Evolutionary conservation across 2,888 invertebrate species (phyloP).

Genomic region (Gerris lacustris): DNA sequence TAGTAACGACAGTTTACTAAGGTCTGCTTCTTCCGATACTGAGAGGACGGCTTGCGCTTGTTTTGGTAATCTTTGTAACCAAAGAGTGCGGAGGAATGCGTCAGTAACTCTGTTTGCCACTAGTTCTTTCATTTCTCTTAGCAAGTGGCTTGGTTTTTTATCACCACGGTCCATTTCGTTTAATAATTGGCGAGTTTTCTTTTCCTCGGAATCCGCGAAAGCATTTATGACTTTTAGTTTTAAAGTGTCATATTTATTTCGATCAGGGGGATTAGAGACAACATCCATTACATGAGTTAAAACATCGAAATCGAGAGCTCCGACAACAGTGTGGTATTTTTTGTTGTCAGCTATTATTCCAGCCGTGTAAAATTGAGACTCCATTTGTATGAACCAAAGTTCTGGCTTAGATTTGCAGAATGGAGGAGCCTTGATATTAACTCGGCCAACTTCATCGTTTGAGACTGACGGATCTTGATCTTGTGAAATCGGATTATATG

Average conservation of each 20-base stretch:
- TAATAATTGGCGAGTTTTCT: neutral
- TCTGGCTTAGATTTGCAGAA: neutral
- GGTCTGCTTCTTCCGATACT: neutral
- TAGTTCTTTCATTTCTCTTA: neutral
- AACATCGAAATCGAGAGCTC: neutral
- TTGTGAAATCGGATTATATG: no score
- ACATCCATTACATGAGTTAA: neutral
- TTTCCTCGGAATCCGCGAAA: neutral
- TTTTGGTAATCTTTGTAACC: neutral
- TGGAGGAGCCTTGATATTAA: neutral
- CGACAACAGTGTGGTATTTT: neutral
- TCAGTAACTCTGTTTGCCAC: neutral
- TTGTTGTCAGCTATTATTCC: neutral
- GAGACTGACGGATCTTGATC: no score
- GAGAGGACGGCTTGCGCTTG: neutral
- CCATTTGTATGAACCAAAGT: neutral
- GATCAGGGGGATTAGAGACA: neutral
- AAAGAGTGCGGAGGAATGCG: neutral
- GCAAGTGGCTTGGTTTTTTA: neutral
- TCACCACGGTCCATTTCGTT: neutral
- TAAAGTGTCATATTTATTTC: neutral
- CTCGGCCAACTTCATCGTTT: neutral
- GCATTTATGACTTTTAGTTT: neutral
- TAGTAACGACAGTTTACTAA: neutral
- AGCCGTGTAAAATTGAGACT: neutral